These are phyloP conservation scores for Trissoscelio sp. DNA, from an alignment of 2,888 invertebrate species.

Conservation along the genomic window DNA sequence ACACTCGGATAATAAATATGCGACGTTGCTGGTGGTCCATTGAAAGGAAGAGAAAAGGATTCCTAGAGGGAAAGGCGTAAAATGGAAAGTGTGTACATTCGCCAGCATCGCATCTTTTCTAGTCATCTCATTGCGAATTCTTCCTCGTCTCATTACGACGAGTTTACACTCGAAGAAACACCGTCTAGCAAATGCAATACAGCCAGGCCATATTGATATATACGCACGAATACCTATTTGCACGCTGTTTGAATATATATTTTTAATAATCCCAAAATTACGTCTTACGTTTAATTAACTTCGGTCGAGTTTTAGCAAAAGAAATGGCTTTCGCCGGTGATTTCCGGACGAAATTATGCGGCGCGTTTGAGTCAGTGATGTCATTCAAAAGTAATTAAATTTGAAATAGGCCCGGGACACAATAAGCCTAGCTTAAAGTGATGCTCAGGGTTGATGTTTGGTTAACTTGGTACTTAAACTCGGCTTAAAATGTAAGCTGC, in stretches of 20 bases:
- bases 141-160: no score
- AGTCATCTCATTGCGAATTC: no score
- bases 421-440: conserved; percentile 35
- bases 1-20: conserved; percentile 55
- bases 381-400: conserved; percentile 25
- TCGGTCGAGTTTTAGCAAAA: neutral
- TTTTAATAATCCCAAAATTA: no score
- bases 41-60: conserved; percentile 74
- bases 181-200: no score
- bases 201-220: no score
- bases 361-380: no score
- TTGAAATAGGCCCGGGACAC: neutral
- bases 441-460: conserved; percentile 39
- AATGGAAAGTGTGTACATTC: no score
- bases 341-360: neutral
- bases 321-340: neutral
- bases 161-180: no score
- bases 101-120: no score
- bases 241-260: no score
- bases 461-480: conserved; percentile 46
- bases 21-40: conserved; percentile 65
- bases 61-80: no score
- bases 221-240: no score
- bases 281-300: neutral
- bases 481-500: conserved; percentile 54